Conservation (phyloP, 2,888 invertebrate genomes). For the Penaeus monodon region DNA sequence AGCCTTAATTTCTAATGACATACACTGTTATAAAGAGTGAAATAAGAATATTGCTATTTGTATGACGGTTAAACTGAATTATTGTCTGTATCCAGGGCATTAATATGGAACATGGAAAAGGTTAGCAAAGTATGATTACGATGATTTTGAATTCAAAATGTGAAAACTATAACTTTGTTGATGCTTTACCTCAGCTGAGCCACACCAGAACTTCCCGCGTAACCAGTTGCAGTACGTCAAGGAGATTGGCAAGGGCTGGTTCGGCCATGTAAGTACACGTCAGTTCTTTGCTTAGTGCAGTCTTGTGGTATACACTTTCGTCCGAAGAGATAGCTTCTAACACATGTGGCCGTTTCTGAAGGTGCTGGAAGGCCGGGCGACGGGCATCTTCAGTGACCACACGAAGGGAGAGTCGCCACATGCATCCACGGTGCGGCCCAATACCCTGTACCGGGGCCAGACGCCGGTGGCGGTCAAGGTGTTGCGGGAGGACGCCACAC, state of each 20-base stretch:
- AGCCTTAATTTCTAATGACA: too few species aligned
- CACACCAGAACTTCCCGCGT: constrained; percentile 79
- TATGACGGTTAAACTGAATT: too few species aligned
- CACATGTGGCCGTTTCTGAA: constrained; percentile 67
- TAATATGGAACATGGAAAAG: too few species aligned
- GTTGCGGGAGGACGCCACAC: constrained; percentile 81
- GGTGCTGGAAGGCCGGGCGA: constrained; percentile 85
- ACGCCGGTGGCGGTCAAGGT: constrained; percentile 83
- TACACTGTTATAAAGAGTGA: too few species aligned
- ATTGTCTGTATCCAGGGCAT: too few species aligned
- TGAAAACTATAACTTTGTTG: too few species aligned
- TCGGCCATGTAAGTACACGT: constrained; percentile 76
- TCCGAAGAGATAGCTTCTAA: too few species aligned
- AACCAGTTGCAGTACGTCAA: constrained; percentile 83
- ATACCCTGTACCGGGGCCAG: constrained; percentile 67
- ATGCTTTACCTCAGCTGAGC: constrained; percentile 70
- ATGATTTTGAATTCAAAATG: too few species aligned
- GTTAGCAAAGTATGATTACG: too few species aligned
- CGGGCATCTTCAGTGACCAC: constrained; percentile 69
- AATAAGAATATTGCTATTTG: too few species aligned
- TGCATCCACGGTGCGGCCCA: constrained; percentile 29
- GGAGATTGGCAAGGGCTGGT: constrained; percentile 88
- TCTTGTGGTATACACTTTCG: too few species aligned
- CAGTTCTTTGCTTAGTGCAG: background rate
- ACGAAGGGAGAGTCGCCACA: constrained; percentile 50